Evolutionary conservation across 2,888 invertebrate genomes (phyloP).

Genomic region (Carabus problematicus): DNA sequence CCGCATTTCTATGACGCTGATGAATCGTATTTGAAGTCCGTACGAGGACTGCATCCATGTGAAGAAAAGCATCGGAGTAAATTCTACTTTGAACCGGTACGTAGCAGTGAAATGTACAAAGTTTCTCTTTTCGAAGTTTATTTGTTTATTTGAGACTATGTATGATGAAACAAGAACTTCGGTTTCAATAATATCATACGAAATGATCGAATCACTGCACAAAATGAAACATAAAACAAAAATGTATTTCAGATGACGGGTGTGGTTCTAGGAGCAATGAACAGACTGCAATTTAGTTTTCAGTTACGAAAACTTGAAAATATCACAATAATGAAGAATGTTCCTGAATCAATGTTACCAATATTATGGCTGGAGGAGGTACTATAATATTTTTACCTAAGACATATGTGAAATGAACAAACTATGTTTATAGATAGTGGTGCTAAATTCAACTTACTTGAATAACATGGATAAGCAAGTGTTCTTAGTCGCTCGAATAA

Average conservation of each 20-base stretch:
- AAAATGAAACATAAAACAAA: neutral
- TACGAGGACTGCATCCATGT: conserved; percentile 67
- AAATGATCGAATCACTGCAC: too few relatives aligned
- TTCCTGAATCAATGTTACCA: conserved; percentile 32
- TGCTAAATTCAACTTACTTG: conserved; percentile 33
- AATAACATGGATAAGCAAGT: conserved; percentile 35
- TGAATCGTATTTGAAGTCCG: conserved; percentile 49
- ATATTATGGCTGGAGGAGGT: conserved; percentile 39
- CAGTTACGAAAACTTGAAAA: conserved; percentile 28
- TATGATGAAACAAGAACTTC: too few relatives aligned
- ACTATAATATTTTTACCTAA: neutral
- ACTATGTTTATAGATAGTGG: conserved; percentile 19
- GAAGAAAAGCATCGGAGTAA: conserved; percentile 71
- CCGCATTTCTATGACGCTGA: conserved; percentile 75
- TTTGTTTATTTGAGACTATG: too few relatives aligned
- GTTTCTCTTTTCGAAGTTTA: too few relatives aligned
- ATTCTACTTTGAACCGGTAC: conserved; percentile 77
- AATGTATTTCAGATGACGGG: conserved; percentile 33
- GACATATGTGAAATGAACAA: neutral
- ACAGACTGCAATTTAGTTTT: conserved; percentile 40
- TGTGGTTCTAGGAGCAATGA: conserved; percentile 28
- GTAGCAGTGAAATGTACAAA: conserved; percentile 43
- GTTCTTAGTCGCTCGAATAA: conserved; percentile 30
- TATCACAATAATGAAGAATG: conserved; percentile 34
- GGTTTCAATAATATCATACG: too few relatives aligned